Conservation (phyloP, 1,140 invertebrate species). For the Drosophila tani region DNA sequence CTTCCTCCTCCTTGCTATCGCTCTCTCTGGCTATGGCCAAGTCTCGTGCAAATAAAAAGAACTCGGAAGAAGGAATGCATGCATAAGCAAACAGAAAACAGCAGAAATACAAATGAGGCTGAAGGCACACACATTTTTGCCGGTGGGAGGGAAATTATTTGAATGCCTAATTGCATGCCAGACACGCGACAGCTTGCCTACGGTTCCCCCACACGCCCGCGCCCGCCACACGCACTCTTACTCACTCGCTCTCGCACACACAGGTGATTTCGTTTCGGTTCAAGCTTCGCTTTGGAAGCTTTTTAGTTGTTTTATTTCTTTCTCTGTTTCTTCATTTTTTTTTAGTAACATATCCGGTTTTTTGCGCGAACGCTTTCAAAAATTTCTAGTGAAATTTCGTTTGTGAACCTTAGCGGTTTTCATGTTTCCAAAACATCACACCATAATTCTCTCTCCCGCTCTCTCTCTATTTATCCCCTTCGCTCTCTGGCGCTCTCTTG, state of each 20-base stretch:
- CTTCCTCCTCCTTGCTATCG: conserved; percentile 16
- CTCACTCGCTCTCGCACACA: conserved; percentile 37
- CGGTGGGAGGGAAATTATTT: conserved; percentile 60
- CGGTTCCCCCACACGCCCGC: conserved; percentile 35
- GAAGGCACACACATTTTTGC: conserved; percentile 15
- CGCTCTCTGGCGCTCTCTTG: conserved; percentile 33
- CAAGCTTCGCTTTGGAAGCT: conserved; percentile 63
- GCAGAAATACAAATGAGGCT: conserved; percentile 36
- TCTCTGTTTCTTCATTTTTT: conserved; percentile 21
- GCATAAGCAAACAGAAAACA: conserved; percentile 30
- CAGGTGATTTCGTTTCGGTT: conserved; percentile 67
- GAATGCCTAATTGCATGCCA: conserved; percentile 80
- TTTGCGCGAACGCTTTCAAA: conserved; percentile 76
- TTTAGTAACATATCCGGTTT: conserved; percentile 75
- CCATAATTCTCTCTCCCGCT: conserved; percentile 20
- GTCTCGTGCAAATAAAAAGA: conserved; percentile 55
- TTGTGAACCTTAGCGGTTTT: conserved; percentile 44
- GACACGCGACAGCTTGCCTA: conserved; percentile 73
- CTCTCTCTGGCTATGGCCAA: conserved; percentile 2
- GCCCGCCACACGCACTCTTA: conserved; percentile 31
- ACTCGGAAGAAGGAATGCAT: conserved; percentile 21
- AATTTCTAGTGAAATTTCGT: conserved; percentile 79
- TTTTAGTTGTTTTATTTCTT: conserved; percentile 34
- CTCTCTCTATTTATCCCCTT: conserved; percentile 18
- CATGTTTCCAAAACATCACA: conserved; percentile 42